Base-by-base conservation (phyloP, 1,140 invertebrate species). In the Achatina immaculata region DNA sequence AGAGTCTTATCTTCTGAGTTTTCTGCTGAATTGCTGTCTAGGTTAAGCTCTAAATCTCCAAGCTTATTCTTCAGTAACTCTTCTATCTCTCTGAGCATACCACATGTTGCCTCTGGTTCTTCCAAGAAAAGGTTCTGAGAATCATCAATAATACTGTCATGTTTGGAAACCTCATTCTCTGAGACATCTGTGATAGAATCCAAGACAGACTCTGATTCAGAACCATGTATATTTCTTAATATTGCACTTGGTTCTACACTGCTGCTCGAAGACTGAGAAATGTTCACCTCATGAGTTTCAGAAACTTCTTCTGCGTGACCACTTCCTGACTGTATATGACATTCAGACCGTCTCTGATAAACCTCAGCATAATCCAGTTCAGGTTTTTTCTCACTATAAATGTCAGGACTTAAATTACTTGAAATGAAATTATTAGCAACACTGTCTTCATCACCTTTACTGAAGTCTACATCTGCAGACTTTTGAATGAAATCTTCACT, bases 61-160 rank as follows among this genome's bases (percentile, higher is more conserved):
- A 84, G 45, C 51, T 78, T 81, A 38, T 71, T 73, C 36, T 80
- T 83, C 11, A 84, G 78, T 31, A 84, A 62, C 21, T 78, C 81
- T 40, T 84, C 83, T 73, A 84, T 84, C 68, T 84, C 83, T 45
- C 83, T 84, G 16, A 84, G 80, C 81, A 84, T 84, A 38, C 58
- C 80, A 81, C 83, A 83, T 6, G 83, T 84, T n/a, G 78, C 21
- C 21, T 72, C 78, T 43, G 68, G 78, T 40, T 80, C 78, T 24
- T 62, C 48, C 14, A 34, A 21, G 11, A 74, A 34, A 31, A 45
- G n/a, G n/a, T 21, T 36, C 36, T 21, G 7, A 48, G 43, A 36
- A 48, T 45, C 42, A 28, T 3, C n/a, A 45, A 11, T 73, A 42
- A 6, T 31, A 73, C 16, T 28, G 43, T 42, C 24, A n/a, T 3